Base-by-base conservation (phyloP, 23 tunicate species). In the Trididemnum clinides region DNA sequence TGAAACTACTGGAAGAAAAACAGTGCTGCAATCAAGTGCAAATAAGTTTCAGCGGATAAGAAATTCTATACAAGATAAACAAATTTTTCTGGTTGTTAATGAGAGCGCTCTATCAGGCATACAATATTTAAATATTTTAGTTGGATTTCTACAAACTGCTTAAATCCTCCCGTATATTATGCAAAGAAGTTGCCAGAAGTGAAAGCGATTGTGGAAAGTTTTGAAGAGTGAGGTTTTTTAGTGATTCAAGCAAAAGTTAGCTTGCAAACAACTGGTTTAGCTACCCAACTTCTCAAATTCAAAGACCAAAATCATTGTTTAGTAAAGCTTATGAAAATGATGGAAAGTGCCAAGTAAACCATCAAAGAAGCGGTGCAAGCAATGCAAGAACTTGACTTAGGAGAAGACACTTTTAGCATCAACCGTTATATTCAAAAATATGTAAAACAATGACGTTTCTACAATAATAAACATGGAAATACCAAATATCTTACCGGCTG, bases 51-150 rank as follows among this genome's bases (percentile, higher is more conserved):
- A 12, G 78, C 39, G 28, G 36, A 10, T 80, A 5, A 7, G 35
- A 58, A 29, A 80, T 39, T 22, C 6, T 80, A 64, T 80, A 20
- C 4, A 80, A 2, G 37, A 33, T 20, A 27, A 80, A 58, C 36
- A 80, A 25, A 39, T 80, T 4, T 80, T 80, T 7, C 10, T 80
- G 44, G 84, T 80, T 34, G 78, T 80, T 22, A 78, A 80, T 32
- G 84, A 71, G n/a, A 71, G 77, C 38, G 77, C n/a, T 10, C n/a
- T 71, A 30, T 7, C n/a, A 12, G 77, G 39, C 7, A 71, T 5
- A 71, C 38, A 71, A 21, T 71, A 12, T 71, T 71, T 71, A 23
- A 71, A 71, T 33, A 31, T 71, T 71, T 33, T 71, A 31, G 38
- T 71, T 71, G 77, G 38, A 12, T 26, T 12, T 3, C 18, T 71